phyloP scores from a whole-genome alignment of 64 coral and sea anemone species.

The Stichodactyla mertensii region DNA sequence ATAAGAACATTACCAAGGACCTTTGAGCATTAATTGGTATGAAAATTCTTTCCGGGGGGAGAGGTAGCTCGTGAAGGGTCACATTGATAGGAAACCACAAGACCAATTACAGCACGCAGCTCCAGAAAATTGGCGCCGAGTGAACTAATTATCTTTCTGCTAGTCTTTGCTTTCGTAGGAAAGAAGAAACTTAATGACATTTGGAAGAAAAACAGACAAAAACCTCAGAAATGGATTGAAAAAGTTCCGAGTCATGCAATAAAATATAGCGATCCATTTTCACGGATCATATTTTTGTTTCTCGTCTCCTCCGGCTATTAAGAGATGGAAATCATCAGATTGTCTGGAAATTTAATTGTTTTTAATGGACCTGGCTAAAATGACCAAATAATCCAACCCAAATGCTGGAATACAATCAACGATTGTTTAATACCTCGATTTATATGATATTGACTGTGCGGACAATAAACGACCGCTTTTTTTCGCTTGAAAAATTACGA shows the following conservation, averaged over 20 bases:
- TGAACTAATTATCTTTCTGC: not conserved
- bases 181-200: not conserved
- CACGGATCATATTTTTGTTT: too few species aligned
- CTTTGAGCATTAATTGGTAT: not conserved
- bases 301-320: not conserved
- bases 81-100: not conserved
- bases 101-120: not conserved
- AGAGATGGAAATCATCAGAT: not conserved
- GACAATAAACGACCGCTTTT: not conserved
- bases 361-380: not conserved
- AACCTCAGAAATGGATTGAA: not conserved
- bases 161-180: not conserved
- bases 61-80: not conserved
- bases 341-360: not conserved
- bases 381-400: not conserved
- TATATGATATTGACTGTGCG: not conserved
- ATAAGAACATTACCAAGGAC: not conserved
- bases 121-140: slow-evolving; percentile 2
- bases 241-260: too few species aligned
- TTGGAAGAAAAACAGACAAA: not conserved
- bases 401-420: not conserved
- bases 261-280: too few species aligned
- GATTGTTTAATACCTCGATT: too few species aligned
- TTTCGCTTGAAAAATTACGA: not conserved
- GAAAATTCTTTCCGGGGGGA: not conserved